Base-by-base conservation (phyloP, 1,140 invertebrate species). In the Batillaria attramentaria region DNA sequence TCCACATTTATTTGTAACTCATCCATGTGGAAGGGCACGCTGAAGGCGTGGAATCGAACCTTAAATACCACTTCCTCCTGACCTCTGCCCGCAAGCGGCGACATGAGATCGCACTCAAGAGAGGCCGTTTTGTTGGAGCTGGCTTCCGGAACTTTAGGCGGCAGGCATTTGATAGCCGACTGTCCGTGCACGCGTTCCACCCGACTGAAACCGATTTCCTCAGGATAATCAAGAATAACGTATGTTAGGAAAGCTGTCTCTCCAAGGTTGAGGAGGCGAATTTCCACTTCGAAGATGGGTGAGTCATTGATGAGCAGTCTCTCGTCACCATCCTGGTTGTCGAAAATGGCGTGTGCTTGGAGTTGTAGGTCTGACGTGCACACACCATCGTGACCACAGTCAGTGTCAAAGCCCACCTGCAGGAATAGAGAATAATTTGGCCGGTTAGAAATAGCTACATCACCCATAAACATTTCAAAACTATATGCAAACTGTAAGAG, bases 211-310 rank as follows among this genome's bases (percentile, higher is more conserved):
- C 78, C 31, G 10, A 85, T n/a, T 13, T 8, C 37, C 28, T 69
- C 16, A 18, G 84, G 84, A 60, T 83, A 83, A 24, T n/a, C 66
- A 18, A 85, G n/a, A n/a, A 37, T 73, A 6, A 81, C 41, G 37
- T 81, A 60, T 1, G 84, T 80, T 10, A 81, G 76, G 37, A 82
- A 83, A 6, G 84, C 82, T 28, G 68, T 77, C 28, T 85, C 84
- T 33, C 72, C 80, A 24, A 20, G 66, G 70, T 85, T 85, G 39
- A 16, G 35, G 33, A 85, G 31, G 68, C 42, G 39, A 31, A 85
- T 43, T 42, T 81, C 62, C 31, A 83, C n/a, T 24, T 81, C 77
- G 72, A 85, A 83, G 10, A 43, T 70, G 31, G 79, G 77, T 3
- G 78, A 69, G 46, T 78, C 72, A 54, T 81, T 82, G 37, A 83